Base-by-base conservation (phyloP, 2,113 vertebrate genomes). In the Leucoraja erinaceus region DNA sequence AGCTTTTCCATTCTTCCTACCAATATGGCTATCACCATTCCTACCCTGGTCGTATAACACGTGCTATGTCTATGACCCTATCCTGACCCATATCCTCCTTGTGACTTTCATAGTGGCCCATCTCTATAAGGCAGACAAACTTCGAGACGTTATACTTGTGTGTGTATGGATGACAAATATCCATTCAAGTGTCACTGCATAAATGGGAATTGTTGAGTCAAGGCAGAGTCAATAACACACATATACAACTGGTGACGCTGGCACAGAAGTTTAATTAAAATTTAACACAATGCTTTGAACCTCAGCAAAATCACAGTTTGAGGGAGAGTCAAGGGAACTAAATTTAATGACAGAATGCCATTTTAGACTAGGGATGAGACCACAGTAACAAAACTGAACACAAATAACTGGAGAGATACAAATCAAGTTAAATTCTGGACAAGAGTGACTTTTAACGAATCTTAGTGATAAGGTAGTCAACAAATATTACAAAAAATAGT, bases 261-360 rank as follows among this genome's bases (percentile, higher is more conserved):
- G 90, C 90, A 91, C 90, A 91, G 22, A 91, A 91, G 54, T 91
- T 91, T 91, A 91, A 91, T 91, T 91, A 91, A 91, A 91, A 91
- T 91, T 72, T 11, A 91, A 91, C 63, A 90, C 68, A 72, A 91
- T 91, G 90, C 90, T 91, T 91, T 38, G 33, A 70, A 91, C 90
- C 66, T 91, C 66, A 91, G 90, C 90, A 70, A 54, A 63, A 91
- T 68, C 70, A 91, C 90, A 72, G 38, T 68, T 47, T 74, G 90
- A 91, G 33, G 90, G 90, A 54, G 38, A 68, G 38, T 33, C 2
- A 31, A 33, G 47, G 86, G 70, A 72, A 33, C 5, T 20, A 72
- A 33, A 47, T 47, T 25, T 91, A 38, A 91, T 91, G 31, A 72
- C 88, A 72, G 81, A 61, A 74, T 38, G 90, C 22, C 33, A 63